Evolutionary conservation across 64 coral and sea anemone species (phyloP).

Genomic region (Hydrozoanthus tunicans): DNA sequence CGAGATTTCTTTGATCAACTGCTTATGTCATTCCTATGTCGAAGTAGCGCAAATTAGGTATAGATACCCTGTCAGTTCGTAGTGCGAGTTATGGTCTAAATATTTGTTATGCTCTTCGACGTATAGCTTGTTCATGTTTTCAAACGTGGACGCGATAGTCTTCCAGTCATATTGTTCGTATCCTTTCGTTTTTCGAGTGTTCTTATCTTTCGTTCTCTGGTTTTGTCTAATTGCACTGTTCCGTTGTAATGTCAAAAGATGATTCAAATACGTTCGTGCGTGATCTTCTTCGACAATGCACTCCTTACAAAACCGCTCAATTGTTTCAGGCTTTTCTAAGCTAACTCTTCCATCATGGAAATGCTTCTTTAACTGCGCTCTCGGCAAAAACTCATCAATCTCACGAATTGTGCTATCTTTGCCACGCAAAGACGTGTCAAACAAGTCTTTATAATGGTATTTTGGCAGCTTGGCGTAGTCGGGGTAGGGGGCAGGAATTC

Average conservation of each 20-base stretch:
- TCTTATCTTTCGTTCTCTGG: slow-evolving; percentile 53
- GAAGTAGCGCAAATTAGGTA: too few relatives aligned
- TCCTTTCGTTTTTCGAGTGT: slow-evolving; percentile 51
- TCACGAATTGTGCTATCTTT: slow-evolving; percentile 57
- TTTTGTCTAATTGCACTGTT: slow-evolving; percentile 60
- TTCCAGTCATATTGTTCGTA: background rate
- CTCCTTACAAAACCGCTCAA: slow-evolving; percentile 30
- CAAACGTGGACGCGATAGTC: slow-evolving; percentile 55
- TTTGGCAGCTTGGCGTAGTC: slow-evolving; percentile 62
- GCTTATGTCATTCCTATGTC: too few relatives aligned
- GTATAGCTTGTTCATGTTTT: slow-evolving; percentile 58
- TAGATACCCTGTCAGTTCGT: too few relatives aligned
- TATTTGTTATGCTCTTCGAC: slow-evolving; percentile 50
- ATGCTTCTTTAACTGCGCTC: slow-evolving; percentile 22
- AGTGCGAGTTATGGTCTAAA: background rate
- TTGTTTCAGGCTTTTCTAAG: slow-evolving; percentile 37
- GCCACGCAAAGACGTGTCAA: slow-evolving; percentile 4
- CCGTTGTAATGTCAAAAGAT: background rate
- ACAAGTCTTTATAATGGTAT: slow-evolving; percentile 57
- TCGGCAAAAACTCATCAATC: slow-evolving; percentile 38
- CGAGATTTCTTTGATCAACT: too few relatives aligned
- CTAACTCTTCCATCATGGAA: slow-evolving; percentile 16
- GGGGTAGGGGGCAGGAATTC: slow-evolving; percentile 63
- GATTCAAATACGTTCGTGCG: too few relatives aligned
- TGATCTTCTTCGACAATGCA: too few relatives aligned